Evolutionary conservation across 2,113 vertebrate genomes (phyloP).

Genomic region (Antennarius striatus): DNA sequence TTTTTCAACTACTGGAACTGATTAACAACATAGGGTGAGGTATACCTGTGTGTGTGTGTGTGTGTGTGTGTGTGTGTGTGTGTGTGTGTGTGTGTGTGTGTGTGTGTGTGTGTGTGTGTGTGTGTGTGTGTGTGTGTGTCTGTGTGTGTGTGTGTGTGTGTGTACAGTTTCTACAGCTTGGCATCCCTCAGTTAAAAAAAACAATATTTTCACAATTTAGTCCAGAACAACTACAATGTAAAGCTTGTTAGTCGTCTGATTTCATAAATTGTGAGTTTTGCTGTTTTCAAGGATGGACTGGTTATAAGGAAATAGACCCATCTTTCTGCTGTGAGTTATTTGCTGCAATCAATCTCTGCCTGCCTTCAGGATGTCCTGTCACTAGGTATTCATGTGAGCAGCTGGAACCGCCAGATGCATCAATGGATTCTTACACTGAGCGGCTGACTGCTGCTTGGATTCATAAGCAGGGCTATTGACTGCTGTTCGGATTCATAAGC

Average conservation of each 20-base stretch:
- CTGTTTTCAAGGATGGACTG: neutral
- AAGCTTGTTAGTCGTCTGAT: neutral
- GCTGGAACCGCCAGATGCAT: conserved; percentile 64
- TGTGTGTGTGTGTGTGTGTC: too few species aligned
- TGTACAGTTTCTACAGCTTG: too few species aligned
- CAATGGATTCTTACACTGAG: conserved; percentile 61
- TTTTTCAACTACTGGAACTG: too few species aligned
- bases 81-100: too few species aligned
- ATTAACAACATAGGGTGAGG: too few species aligned
- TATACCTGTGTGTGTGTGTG: too few species aligned
- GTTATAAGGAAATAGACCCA: neutral
- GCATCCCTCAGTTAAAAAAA: too few species aligned
- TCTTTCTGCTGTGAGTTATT: conserved; percentile 12
- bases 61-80: too few species aligned
- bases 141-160: too few species aligned
- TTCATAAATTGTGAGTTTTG: neutral
- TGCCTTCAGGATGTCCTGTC: conserved; percentile 34
- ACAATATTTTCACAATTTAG: too few species aligned
- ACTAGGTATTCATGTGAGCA: conserved; percentile 48
- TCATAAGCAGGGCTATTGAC: conserved; percentile 73
- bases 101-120: too few species aligned
- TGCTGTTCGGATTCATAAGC: conserved; percentile 65
- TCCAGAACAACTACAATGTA: too few species aligned
- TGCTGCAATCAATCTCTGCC: conserved; percentile 39
- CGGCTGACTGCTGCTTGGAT: conserved; percentile 70